Evolutionary conservation across 2,797 vertebrate species (phyloP).

Genomic region (Enteromius treurensis): DNA sequence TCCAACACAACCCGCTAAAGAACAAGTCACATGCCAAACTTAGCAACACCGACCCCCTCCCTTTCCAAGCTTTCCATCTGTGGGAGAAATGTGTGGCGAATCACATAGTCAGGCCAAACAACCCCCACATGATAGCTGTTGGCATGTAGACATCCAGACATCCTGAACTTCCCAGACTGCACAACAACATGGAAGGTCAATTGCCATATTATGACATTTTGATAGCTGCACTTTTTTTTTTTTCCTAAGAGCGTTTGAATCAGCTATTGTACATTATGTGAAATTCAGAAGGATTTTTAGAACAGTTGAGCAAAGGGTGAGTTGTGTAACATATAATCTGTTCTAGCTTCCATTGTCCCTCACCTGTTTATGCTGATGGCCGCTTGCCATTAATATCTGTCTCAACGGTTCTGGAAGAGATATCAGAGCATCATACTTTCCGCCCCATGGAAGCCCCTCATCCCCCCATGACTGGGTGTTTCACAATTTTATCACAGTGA

Average conservation of each 20-base stretch:
- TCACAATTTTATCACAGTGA: constrained; percentile 50
- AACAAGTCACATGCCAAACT: constrained; percentile 64
- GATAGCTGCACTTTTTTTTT: background rate
- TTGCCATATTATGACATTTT: background rate
- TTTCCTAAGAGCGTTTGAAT: background rate
- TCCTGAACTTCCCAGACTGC: constrained; percentile 34
- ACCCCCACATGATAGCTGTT: constrained; percentile 53
- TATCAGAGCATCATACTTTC: background rate
- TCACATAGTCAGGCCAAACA: constrained; percentile 52
- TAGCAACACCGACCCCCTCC: constrained; percentile 50
- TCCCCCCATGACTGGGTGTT: constrained; percentile 45
- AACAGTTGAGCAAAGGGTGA: background rate
- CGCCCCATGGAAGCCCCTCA: background rate
- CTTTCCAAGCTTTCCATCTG: constrained; percentile 41
- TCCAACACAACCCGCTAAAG: constrained; percentile 47
- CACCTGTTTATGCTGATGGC: background rate
- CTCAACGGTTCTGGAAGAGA: constrained; percentile 6
- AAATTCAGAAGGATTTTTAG: background rate
- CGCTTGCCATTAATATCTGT: background rate
- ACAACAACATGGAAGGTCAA: constrained; percentile 50
- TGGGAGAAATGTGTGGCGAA: constrained; percentile 40
- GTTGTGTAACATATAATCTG: background rate
- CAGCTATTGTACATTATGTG: background rate
- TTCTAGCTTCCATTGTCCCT: background rate
- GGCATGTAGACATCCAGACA: constrained; percentile 40